Evolutionary conservation across 2,113 vertebrate genomes (phyloP).

Genomic region (Esox niger): DNA sequence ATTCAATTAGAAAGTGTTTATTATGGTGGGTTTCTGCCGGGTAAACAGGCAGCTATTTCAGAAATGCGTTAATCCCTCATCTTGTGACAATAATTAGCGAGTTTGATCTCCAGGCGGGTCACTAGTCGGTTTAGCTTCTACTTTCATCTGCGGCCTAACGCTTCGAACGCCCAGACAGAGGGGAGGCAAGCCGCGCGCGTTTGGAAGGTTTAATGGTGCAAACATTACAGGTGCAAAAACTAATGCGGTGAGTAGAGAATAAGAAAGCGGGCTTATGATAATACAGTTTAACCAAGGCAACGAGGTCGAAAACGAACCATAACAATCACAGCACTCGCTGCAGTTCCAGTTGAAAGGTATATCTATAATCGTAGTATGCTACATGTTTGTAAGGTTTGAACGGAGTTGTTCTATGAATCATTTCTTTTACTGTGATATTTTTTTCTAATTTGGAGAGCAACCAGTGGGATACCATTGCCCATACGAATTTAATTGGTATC

Average conservation of each 20-base stretch:
- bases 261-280: not conserved
- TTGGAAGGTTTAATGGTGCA: conserved; percentile 22
- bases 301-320: too few relatives aligned
- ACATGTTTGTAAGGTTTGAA: not conserved
- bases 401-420: not conserved
- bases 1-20: conserved; percentile 99
- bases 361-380: not conserved
- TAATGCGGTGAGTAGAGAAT: not conserved
- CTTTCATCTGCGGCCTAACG: conserved; percentile 70
- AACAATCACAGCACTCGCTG: not conserved
- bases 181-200: conserved; percentile 5
- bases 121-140: conserved; percentile 74
- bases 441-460: conserved; percentile 2
- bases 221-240: conserved; percentile 17
- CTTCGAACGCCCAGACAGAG: conserved; percentile 56
- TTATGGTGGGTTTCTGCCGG: conserved; percentile 79
- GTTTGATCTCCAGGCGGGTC: conserved; percentile 79
- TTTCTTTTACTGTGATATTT: not conserved
- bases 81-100: conserved; percentile 99
- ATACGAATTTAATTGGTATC: conserved; percentile 38
- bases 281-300: too few relatives aligned
- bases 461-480: conserved; percentile 13
- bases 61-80: conserved; percentile 98
- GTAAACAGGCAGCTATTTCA: conserved; percentile 99
- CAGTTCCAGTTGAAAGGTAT: not conserved